These are phyloP conservation scores for Dendrolimus pini DNA, from an alignment of 2,888 invertebrate species.

Conservation along the genomic window DNA sequence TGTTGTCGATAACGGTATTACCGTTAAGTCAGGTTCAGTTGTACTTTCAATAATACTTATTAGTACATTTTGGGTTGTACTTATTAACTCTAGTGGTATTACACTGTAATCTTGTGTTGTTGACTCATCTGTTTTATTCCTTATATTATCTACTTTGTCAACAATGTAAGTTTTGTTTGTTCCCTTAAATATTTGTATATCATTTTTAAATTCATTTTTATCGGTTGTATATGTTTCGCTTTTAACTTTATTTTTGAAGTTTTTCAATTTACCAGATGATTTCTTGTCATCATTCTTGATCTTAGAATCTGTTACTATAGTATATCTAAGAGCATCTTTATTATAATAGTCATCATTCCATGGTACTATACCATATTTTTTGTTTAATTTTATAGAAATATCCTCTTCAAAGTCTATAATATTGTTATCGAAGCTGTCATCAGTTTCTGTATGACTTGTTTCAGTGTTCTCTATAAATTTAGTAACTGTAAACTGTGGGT, in stretches of 20 bases:
- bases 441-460: slow-evolving; percentile 18
- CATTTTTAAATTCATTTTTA: neutral
- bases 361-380: slow-evolving; percentile 43
- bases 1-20: slow-evolving; percentile 55
- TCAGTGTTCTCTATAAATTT: slow-evolving; percentile 37
- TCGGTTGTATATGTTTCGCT: neutral
- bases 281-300: slow-evolving; percentile 13
- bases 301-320: slow-evolving; percentile 34
- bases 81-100: slow-evolving; percentile 60
- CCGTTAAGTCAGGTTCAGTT: slow-evolving; percentile 51
- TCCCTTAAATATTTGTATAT: slow-evolving; percentile 28
- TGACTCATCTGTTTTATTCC: slow-evolving; percentile 24
- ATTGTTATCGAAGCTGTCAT: slow-evolving; percentile 50
- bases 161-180: slow-evolving; percentile 3
- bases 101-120: slow-evolving; percentile 48
- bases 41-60: slow-evolving; percentile 49
- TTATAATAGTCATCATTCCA: slow-evolving; percentile 44
- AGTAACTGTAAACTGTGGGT: slow-evolving; percentile 21
- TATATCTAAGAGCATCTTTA: slow-evolving; percentile 55
- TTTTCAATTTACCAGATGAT: neutral
- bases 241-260: neutral
- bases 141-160: slow-evolving; percentile 7
- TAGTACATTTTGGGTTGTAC: slow-evolving; percentile 51
- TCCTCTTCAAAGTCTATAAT: slow-evolving; percentile 65
- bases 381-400: slow-evolving; percentile 49